Base-by-base conservation (phyloP, 2,797 vertebrate genomes). In the Anniella stebbinsi region DNA sequence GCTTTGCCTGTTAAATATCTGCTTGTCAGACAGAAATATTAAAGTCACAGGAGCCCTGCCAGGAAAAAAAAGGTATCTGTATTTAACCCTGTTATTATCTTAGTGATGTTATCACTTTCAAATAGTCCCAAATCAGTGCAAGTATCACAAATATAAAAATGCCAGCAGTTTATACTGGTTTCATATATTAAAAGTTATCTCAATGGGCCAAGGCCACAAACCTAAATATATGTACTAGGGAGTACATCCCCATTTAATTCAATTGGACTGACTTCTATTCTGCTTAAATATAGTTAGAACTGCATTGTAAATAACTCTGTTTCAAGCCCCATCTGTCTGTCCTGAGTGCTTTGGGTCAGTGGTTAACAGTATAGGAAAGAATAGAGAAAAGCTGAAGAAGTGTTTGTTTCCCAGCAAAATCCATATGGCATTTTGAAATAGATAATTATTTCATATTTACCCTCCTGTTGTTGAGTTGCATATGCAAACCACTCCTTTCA, bases 361-460 rank as follows among this genome's bases (percentile, higher is more conserved):
- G 57, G 5, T 87, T 33, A 45, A 63, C 57, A 11, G 9, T 25
- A 13, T 33, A 69, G 28, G 10, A 70, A 70, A 70, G 36, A 33
- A 67, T 25, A 7, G 1, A 25, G 9, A 33, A 41, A 54, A 80
- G 48, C 30, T 80, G 78, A 87, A 15, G 63, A 87, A 82, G 13
- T 12, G n/a, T 33, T 82, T 12, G n/a, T 33, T 82, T 81, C 36
- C 51, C 30, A 0, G 0, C 72, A 76, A 54, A 51, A 82, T 88
- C 85, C 91, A 93, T 89, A 76, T 92, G 73, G 83, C 17, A 91
- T 85, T 83, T 90, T 89, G 84, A 92, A 93, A 75, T 12, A 18
- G 28, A 17, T 63, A 88, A 80, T 72, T 90, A 6, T 87, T 93
- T 93, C 85, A 78, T 75, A 80, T 7, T 88, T 80, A 84, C n/a